Percentiles rank a stretch among this genome's conserved stretches.
Evolutionary conservation across 2,113 vertebrate species (phyloP).

Genomic region (Poecilia latipinna): DNA sequence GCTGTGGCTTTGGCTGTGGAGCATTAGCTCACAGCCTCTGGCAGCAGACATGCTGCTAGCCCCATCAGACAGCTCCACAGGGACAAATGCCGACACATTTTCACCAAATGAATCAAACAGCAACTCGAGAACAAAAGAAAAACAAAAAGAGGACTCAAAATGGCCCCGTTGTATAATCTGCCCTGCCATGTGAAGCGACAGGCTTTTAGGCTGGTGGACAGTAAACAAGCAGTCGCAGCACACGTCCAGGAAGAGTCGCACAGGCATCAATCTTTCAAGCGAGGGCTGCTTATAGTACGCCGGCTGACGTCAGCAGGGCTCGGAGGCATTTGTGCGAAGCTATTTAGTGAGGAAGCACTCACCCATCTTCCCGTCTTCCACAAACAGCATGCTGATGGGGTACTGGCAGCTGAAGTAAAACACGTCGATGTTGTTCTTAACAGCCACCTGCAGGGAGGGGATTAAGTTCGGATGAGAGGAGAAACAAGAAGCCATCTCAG

Average conservation of each 20-base stretch:
- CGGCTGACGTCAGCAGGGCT: conserved; percentile 34
- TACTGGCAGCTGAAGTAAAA: conserved; percentile 99
- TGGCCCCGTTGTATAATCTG: background rate
- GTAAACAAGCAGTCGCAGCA: conserved; percentile 6
- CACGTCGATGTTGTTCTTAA: conserved; percentile 99
- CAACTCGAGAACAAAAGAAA: conserved; percentile 6
- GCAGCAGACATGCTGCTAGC: conserved; percentile 29
- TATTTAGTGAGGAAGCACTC: conserved; percentile 69
- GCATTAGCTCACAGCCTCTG: conserved; percentile 38
- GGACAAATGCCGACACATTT: conserved; percentile 27
- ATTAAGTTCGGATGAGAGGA: conserved; percentile 34
- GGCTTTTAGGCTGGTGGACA: conserved; percentile 4
- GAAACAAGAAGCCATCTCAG: conserved; percentile 24
- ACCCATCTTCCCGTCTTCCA: conserved; percentile 99
- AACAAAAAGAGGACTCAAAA: background rate
- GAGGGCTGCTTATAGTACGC: background rate
- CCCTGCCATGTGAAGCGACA: background rate
- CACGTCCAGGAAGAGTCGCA: conserved; percentile 8
- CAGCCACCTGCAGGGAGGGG: conserved; percentile 85
- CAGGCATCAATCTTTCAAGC: conserved; percentile 9
- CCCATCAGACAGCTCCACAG: conserved; percentile 28
- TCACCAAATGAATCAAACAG: conserved; percentile 32
- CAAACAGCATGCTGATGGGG: conserved; percentile 94
- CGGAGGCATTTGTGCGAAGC: conserved; percentile 25
- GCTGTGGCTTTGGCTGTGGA: conserved; percentile 33